Evolutionary conservation across 2,113 vertebrate genomes (phyloP).

Genomic region (Castor canadensis): DNA sequence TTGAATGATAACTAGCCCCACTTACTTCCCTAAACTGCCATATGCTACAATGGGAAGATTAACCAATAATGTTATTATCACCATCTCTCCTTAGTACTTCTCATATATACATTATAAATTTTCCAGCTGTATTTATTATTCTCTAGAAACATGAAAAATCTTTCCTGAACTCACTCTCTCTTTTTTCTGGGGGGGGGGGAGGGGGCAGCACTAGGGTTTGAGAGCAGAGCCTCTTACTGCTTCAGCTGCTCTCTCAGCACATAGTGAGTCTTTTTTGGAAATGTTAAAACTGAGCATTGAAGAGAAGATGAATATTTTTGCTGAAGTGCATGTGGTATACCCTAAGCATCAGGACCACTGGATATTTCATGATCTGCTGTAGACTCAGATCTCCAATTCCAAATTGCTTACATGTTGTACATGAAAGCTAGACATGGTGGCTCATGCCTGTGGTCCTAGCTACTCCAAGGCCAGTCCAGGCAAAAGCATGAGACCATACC

Average conservation of each 20-base stretch:
- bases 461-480: too few relatives aligned
- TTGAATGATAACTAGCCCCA: not conserved
- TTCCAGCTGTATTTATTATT: not conserved
- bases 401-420: not conserved
- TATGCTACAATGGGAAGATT: not conserved
- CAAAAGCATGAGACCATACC: too few relatives aligned
- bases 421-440: not conserved
- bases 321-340: not conserved
- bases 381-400: not conserved
- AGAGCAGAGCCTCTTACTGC: too few relatives aligned
- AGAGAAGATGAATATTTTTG: not conserved
- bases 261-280: too few relatives aligned
- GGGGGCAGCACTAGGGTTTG: too few relatives aligned
- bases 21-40: not conserved
- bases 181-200: too few relatives aligned
- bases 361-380: not conserved
- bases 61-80: not conserved
- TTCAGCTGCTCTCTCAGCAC: too few relatives aligned
- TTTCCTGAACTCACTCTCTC: too few relatives aligned
- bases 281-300: not conserved
- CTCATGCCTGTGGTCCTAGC: too few relatives aligned
- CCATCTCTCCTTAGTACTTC: not conserved
- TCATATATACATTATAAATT: not conserved
- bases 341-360: not conserved
- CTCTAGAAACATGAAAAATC: not conserved